A percentile compares a stretch with the other conserved stretches of the same genome.
Conservation (phyloP, 2,797 vertebrate genomes). For the Buphagus erythrorhynchus region DNA sequence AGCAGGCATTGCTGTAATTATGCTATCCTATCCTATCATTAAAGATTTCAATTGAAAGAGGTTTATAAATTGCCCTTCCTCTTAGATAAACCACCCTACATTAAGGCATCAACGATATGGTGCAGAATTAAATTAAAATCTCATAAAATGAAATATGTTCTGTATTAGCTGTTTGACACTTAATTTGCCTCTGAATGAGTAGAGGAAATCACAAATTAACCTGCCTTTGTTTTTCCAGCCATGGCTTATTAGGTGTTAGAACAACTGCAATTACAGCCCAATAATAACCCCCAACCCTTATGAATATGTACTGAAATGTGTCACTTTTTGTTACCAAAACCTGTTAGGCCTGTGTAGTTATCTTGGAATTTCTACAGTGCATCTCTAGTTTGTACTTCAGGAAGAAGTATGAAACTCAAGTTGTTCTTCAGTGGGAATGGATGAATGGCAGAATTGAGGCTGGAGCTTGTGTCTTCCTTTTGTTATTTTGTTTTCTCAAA, state of each 20-base stretch:
- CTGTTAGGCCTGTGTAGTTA: conserved; percentile 54
- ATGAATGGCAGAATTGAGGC: background rate
- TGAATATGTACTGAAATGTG: conserved; percentile 88
- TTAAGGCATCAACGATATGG: conserved; percentile 89
- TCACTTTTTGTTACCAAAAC: conserved; percentile 67
- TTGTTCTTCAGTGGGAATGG: background rate
- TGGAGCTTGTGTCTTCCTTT: background rate
- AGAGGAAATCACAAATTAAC: conserved; percentile 99
- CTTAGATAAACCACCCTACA: conserved; percentile 85
- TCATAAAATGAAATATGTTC: conserved; percentile 99
- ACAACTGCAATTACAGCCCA: conserved; percentile 92
- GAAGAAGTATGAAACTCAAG: background rate
- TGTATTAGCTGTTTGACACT: conserved; percentile 99
- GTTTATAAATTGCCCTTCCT: conserved; percentile 93
- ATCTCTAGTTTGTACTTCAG: background rate
- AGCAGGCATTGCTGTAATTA: conserved; percentile 76
- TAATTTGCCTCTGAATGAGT: conserved; percentile 99
- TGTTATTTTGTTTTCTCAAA: background rate
- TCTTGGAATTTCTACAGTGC: background rate
- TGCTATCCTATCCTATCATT: conserved; percentile 90
- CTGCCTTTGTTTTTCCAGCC: conserved; percentile 95
- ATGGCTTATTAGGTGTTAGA: conserved; percentile 90
- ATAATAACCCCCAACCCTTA: conserved; percentile 90
- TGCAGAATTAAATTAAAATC: conserved; percentile 99
- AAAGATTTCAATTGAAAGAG: conserved; percentile 93